Evolutionary conservation across 2,797 vertebrate genomes (phyloP).

Genomic region (Sarcophilus harrisii): DNA sequence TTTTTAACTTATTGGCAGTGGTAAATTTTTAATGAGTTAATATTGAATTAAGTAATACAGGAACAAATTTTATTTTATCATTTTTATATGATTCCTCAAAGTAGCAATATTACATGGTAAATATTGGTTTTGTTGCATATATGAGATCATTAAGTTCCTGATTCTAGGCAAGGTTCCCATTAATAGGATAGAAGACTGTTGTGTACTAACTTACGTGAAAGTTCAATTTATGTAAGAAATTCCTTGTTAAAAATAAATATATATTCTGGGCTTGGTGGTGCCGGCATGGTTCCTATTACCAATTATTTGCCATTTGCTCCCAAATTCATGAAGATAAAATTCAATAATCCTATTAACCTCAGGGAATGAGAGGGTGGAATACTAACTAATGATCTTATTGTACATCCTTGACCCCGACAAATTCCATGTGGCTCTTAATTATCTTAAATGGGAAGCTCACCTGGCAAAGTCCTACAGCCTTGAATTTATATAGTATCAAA

Average conservation of each 20-base stretch:
- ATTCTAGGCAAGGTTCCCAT: background rate
- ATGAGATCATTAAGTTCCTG: background rate
- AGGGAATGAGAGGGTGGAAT: slow-evolving; percentile 5
- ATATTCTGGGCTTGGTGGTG: background rate
- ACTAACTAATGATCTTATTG: background rate
- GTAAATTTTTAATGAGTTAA: slow-evolving; percentile 32
- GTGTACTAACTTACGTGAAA: background rate
- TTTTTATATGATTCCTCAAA: background rate
- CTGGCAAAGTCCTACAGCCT: slow-evolving; percentile 15
- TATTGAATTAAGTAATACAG: background rate
- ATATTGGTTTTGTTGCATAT: slow-evolving; percentile 4
- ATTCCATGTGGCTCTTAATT: slow-evolving; percentile 40
- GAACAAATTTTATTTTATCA: slow-evolving; percentile 30
- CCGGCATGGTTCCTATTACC: background rate
- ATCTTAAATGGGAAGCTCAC: slow-evolving; percentile 32
- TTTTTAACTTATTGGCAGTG: background rate
- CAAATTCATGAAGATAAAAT: background rate
- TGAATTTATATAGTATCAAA: slow-evolving; percentile 30
- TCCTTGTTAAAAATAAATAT: background rate
- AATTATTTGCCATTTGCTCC: background rate
- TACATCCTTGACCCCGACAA: background rate
- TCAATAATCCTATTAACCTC: background rate
- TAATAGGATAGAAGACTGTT: background rate
- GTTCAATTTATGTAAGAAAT: background rate
- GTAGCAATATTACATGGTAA: slow-evolving; percentile 36